phyloP scores from a whole-genome alignment of 2,888 invertebrate genomes.

The Agrilus mali region DNA sequence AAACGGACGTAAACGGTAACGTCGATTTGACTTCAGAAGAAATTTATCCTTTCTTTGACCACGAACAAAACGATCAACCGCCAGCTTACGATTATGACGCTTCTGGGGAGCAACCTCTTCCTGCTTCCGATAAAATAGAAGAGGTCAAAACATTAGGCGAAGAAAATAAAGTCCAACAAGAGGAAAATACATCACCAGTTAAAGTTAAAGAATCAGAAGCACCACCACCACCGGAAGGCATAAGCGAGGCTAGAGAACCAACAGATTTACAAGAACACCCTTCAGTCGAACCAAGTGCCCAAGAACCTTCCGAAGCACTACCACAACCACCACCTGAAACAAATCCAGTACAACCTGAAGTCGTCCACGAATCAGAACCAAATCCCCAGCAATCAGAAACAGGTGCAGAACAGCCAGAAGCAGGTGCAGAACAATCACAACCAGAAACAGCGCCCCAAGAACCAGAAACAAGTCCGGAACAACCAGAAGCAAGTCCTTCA shows the following conservation, averaged over 20 bases:
- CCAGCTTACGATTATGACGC: neutral
- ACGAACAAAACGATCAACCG: neutral
- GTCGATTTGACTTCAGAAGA: no score
- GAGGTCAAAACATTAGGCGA: neutral
- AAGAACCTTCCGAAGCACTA: neutral
- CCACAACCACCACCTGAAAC: no score
- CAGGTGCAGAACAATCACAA: neutral
- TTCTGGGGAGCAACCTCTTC: neutral
- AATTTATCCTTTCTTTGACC: no score
- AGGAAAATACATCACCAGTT: neutral
- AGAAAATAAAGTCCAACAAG: neutral
- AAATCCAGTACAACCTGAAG: no score
- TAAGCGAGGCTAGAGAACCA: neutral
- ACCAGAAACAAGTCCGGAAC: no score
- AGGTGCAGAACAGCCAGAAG: neutral
- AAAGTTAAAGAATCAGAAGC: neutral
- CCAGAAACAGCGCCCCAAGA: neutral
- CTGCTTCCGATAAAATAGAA: neutral
- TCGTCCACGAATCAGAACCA: no score
- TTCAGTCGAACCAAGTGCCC: slow-evolving; percentile 1
- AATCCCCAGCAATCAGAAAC: neutral
- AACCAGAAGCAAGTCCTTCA: no score
- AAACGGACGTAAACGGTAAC: no score
- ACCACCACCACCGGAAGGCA: neutral
- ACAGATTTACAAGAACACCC: slow-evolving; percentile 6